These are phyloP conservation scores for Parus major DNA, from an alignment of 2,113 vertebrate genomes.

Conservation along the genomic window DNA sequence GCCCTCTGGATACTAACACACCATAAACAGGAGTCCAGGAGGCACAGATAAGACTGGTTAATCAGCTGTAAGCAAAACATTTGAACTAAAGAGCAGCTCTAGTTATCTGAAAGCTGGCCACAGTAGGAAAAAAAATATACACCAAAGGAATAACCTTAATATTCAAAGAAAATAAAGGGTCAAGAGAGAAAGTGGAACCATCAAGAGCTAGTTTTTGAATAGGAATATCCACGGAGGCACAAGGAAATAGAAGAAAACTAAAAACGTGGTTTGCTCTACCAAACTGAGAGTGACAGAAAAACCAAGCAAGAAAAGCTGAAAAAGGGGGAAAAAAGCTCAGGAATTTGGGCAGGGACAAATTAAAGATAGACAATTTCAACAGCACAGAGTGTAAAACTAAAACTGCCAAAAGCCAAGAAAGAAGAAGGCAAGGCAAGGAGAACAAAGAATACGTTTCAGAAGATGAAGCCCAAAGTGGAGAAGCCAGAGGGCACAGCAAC, in stretches of 20 bases:
- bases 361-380: background rate
- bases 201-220: background rate
- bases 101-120: background rate
- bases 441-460: slow-evolving; percentile 30
- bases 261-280: background rate
- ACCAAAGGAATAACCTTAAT: background rate
- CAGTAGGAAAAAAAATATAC: fast-evolving
- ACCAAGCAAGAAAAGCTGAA: background rate
- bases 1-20: background rate
- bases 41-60: background rate
- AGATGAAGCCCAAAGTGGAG: background rate
- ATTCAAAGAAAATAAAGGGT: background rate
- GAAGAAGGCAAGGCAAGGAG: slow-evolving; percentile 17
- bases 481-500: background rate
- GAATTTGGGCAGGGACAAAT: slow-evolving; percentile 11
- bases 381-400: slow-evolving; percentile 8
- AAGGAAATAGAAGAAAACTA: background rate
- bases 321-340: background rate
- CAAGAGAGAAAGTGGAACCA: background rate
- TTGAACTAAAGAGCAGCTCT: background rate
- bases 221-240: background rate
- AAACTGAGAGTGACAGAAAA: background rate
- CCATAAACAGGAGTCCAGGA: background rate
- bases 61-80: background rate
- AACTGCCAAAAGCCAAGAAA: slow-evolving; percentile 20